Conservation (phyloP, 1,140 invertebrate genomes). For the Spodoptera litura region DNA sequence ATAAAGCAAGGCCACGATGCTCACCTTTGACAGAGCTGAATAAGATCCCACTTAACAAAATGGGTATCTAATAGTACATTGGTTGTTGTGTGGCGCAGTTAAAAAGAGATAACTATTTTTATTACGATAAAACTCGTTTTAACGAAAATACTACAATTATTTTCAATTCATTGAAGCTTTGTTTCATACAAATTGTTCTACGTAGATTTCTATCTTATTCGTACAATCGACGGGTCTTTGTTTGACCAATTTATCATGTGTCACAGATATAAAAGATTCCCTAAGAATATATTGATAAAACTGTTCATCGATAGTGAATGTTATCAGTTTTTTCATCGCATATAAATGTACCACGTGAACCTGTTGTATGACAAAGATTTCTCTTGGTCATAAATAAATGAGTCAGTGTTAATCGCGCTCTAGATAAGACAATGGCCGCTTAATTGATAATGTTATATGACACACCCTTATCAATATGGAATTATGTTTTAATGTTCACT, state of each 20-base stretch:
- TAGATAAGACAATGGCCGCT: slow-evolving; percentile 36
- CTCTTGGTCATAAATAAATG: slow-evolving; percentile 26
- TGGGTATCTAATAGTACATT: slow-evolving; percentile 1
- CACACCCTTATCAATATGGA: slow-evolving; percentile 4
- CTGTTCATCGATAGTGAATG: not conserved
- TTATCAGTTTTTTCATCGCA: not conserved
- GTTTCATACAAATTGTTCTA: not conserved
- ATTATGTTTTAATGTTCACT: slow-evolving; percentile 27
- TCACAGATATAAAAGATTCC: no score
- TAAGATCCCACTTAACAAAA: slow-evolving; percentile 8
- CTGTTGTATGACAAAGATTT: slow-evolving; percentile 14
- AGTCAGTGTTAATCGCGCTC: slow-evolving; percentile 38
- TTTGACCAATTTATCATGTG: no score
- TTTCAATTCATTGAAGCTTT: not conserved
- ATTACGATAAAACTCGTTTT: no score
- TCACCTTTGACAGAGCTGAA: slow-evolving; percentile 10
- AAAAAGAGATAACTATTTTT: no score
- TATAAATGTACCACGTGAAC: not conserved
- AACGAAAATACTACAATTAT: no score
- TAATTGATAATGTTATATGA: slow-evolving; percentile 31
- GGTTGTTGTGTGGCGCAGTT: slow-evolving; percentile 4
- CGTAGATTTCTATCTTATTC: no score
- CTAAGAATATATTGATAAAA: no score
- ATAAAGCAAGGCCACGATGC: not conserved
- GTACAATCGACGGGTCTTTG: no score